Evolutionary conservation across 2,113 vertebrate genomes (phyloP), one percentile per base, ranked within the genome.

Genomic region (Entomyzon cyanotis): DNA sequence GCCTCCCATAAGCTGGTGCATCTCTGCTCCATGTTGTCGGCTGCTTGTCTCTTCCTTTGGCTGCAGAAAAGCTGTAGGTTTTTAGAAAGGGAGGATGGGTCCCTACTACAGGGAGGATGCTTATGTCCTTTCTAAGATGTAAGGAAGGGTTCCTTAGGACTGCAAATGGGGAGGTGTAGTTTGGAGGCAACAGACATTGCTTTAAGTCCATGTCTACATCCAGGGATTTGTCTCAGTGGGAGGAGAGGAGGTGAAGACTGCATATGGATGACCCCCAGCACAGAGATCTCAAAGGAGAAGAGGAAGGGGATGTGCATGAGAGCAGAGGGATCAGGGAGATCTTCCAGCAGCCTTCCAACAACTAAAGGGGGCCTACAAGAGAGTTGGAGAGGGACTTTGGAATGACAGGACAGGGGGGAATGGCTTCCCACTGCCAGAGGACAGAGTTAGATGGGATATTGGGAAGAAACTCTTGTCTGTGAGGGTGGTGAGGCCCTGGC

Each of bases 391-490:
- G 44, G 35, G 25, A 50, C 52, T 67, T 76, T 58, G 25, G 16
- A 49, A 11, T 10, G 20, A 49, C 10, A 67, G 8, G 16, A 58
- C 20, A 35, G 35, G 35, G 35, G 19, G 8, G 7, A 64, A 67
- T 30, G 44, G 16, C 11, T 85, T 75, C 35, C 15, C 42, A 67
- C 30, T 75, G n/a, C 19, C 70, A 85, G 30, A 65, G 17, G 19
- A 6, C 4, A 41, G 35, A 30, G 35, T 47, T 65, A 75, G 23
- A 23, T 11, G 19, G 70, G 50, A 49, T 56, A 41, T 6, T 75
- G 50, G 30, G n/a, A 41, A 20, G 24, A 28, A 55, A 49, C 55
- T 47, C 28, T n/a, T 28, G 4, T 2, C 0, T 0, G 12, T 64
- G 28, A n/a, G 7, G 12, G 22, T 64, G 28, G 9, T 47, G 15